Evolutionary conservation across 1,140 invertebrate species (phyloP), one percentile per base, ranked within the genome.

Genomic region (Meloidogyne chitwoodi): DNA sequence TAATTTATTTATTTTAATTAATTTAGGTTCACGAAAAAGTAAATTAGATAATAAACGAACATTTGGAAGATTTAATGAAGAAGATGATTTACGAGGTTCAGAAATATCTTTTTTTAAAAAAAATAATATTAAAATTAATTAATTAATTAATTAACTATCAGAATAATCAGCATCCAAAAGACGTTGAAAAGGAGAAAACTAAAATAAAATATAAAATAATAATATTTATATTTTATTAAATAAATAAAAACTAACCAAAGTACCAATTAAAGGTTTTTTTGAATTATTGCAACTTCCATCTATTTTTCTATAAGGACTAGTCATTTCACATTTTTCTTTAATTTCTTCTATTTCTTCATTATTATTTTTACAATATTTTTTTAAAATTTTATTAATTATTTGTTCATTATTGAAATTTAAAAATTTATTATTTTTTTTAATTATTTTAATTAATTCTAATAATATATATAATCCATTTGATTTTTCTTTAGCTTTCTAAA

Each of bases 231-330:
- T 27, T 44, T n/a, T 27, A 65, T n/a, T 27, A 2, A 16, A 14
- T 34, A 14, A 61, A 22, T n/a, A 29, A 29, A 56, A 22, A 34
- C 8, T 61, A 29, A 48, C 67, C 16, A 72, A 68, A 11, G 78
- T 69, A 62, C 81, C 81, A 80, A 74, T 74, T n/a, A 44, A 61
- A 19, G 74, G 65, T 22, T 75, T 70, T 44, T 67, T 24, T 19
- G 84, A 69, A 64, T 82, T 82, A 61, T 82, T 82, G 66, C 81
- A 82, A 66, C 34, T 44, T 34, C 81, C 81, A 56, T 82, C 81
- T 14, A 75, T 64, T 41, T 48, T 26, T 66, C 80, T 38, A 38
- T 83, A 83, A n/a, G 65, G n/a, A 22, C 29, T 68, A 29, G 41
- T 27, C 26, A 66, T 41, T 29, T 80, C 78, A 56, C 77, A 78